Conservation (phyloP, 2,888 invertebrate genomes). For the Cantharis nigra region DNA sequence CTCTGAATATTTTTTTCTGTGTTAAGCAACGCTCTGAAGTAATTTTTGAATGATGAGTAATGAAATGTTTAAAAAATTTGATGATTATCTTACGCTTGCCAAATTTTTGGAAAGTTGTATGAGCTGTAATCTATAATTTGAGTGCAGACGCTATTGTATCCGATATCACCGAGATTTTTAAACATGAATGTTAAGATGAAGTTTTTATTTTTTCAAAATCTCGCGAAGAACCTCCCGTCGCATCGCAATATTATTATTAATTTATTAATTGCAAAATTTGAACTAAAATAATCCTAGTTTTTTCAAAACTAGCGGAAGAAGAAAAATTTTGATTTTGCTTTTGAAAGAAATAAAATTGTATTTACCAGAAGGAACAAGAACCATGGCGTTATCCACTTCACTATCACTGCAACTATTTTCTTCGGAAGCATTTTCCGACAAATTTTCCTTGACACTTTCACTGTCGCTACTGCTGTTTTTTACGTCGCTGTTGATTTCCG, state of each 20-base stretch:
- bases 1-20: neutral
- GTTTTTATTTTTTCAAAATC: too few species aligned
- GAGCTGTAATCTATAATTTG: neutral
- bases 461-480: conserved; percentile 23
- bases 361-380: conserved; percentile 54
- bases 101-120: neutral
- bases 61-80: neutral
- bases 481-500: conserved; percentile 18
- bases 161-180: neutral
- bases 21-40: neutral
- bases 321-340: too few species aligned
- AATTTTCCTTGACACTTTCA: conserved; percentile 20
- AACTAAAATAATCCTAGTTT: too few species aligned
- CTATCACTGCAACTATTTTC: conserved; percentile 29
- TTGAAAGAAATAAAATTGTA: neutral
- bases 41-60: neutral
- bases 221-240: too few species aligned
- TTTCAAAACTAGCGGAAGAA: too few species aligned
- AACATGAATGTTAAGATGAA: too few species aligned
- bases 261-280: too few species aligned
- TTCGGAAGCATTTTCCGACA: conserved; percentile 3
- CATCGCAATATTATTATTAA: too few species aligned
- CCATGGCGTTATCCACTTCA: conserved; percentile 47
- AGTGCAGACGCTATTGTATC: neutral
- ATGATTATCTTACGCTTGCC: neutral